Conservation (phyloP, 2,888 invertebrate genomes). For the Rambutsinella grinnellia region DNA sequence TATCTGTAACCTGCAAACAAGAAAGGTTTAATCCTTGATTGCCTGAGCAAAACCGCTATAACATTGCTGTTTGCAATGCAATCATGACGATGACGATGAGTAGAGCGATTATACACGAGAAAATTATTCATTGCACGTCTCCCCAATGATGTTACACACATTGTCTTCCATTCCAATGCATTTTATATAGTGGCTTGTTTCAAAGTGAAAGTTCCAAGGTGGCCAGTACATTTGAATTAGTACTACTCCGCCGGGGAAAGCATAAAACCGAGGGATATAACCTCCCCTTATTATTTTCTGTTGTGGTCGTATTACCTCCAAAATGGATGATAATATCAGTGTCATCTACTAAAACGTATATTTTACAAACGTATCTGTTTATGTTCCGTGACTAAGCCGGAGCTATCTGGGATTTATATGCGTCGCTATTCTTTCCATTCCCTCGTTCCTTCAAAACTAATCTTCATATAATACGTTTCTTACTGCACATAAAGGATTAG, state of each 20-base stretch:
- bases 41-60: background rate
- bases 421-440: background rate
- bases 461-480: background rate
- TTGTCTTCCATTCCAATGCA: slow-evolving; percentile 40
- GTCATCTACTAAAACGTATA: background rate
- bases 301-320: background rate
- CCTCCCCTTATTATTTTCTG: background rate
- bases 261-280: background rate
- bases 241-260: background rate
- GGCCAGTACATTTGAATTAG: slow-evolving; percentile 3
- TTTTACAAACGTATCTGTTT: too few relatives aligned
- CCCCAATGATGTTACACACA: slow-evolving; percentile 45
- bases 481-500: background rate
- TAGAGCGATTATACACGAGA: background rate
- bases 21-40: background rate
- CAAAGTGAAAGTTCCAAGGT: slow-evolving; percentile 7
- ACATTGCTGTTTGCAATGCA: background rate
- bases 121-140: slow-evolving; percentile 47
- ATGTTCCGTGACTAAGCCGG: background rate
- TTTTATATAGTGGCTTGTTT: background rate
- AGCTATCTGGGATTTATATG: background rate
- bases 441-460: background rate
- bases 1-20: background rate
- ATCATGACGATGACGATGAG: background rate
- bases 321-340: background rate